Conservation (phyloP, 1,140 invertebrate species). For the Ceratitis capitata region DNA sequence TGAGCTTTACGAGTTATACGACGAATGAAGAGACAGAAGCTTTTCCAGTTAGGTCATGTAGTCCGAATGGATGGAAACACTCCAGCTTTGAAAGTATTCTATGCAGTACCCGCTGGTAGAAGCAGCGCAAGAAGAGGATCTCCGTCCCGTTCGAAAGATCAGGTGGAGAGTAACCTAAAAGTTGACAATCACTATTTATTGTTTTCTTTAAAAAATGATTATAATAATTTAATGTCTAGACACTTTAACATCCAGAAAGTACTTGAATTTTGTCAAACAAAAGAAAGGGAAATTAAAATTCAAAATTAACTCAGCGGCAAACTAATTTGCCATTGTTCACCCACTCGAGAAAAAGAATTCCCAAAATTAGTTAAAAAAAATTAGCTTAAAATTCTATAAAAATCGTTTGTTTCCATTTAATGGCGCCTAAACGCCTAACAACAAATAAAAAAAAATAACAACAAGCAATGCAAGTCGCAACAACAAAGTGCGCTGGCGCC, state of each 20-base stretch:
- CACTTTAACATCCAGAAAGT: background rate
- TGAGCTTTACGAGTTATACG: no score
- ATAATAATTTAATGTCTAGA: background rate
- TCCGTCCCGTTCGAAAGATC: no score
- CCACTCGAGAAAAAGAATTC: background rate
- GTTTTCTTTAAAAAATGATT: background rate
- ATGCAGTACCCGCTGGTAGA: no score
- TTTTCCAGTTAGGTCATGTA: no score
- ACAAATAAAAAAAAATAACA: no score
- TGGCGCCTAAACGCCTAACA: constrained; percentile 4
- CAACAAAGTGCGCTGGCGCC: background rate
- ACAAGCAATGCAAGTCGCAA: background rate
- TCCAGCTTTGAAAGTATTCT: no score
- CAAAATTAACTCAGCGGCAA: constrained; percentile 34
- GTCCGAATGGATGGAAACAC: no score
- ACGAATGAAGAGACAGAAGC: no score
- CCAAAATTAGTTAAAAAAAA: background rate
- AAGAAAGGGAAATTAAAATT: background rate
- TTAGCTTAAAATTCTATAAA: background rate
- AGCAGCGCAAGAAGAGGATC: no score
- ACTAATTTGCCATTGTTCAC: background rate
- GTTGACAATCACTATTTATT: no score
- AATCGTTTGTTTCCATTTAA: constrained; percentile 1
- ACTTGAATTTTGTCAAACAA: constrained; percentile 6
- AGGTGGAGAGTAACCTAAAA: no score